Conservation (phyloP, 2,113 vertebrate species). For the Octodon degus region DNA sequence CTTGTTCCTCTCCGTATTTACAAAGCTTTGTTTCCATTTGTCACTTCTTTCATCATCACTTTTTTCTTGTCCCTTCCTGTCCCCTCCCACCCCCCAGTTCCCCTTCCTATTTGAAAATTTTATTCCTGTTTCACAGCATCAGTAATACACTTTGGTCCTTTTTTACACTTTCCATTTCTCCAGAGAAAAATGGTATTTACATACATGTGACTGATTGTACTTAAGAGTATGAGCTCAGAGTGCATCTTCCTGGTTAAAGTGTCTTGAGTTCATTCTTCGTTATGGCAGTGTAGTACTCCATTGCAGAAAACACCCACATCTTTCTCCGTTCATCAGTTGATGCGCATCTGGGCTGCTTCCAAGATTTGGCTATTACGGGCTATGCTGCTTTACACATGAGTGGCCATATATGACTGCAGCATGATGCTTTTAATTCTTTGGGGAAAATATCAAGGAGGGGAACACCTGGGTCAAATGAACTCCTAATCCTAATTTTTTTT, state of each 20-base stretch:
- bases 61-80: neutral
- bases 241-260: neutral
- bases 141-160: neutral
- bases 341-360: neutral
- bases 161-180: neutral
- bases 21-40: neutral
- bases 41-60: neutral
- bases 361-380: neutral
- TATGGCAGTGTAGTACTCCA: neutral
- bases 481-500: too few relatives aligned
- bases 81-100: neutral
- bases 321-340: neutral
- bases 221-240: neutral
- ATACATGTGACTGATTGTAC: neutral
- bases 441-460: neutral
- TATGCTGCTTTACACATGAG: neutral
- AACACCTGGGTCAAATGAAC: neutral
- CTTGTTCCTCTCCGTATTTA: neutral
- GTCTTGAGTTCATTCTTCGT: neutral
- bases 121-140: neutral
- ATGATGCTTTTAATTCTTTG: neutral
- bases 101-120: neutral
- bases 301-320: neutral
- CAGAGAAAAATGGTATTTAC: neutral
- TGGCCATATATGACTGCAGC: neutral